A percentile compares a stretch with the other conserved stretches of the same genome.
Conservation (phyloP, 2,113 vertebrate species). For the Bolborhynchus lineola region DNA sequence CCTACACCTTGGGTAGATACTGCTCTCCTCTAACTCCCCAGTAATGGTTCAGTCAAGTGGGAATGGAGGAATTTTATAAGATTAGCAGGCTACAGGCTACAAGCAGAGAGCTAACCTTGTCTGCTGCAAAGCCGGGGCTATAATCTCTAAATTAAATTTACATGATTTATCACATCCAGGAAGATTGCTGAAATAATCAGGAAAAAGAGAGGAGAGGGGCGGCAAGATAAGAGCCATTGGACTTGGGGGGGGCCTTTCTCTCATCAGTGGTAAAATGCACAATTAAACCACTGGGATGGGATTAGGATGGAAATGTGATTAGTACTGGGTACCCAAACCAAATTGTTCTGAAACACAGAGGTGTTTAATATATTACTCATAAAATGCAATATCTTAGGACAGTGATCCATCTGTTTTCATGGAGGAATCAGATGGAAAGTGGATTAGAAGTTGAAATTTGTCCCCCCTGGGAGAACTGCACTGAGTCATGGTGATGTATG, state of each 20-base stretch:
- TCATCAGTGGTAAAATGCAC: neutral
- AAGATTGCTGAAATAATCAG: neutral
- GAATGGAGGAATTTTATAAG: slow-evolving; percentile 38
- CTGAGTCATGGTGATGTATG: slow-evolving; percentile 64
- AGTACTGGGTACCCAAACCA: neutral
- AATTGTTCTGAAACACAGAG: neutral
- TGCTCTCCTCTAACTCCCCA: neutral
- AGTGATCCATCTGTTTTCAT: slow-evolving; percentile 10
- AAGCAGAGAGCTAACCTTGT: slow-evolving; percentile 10
- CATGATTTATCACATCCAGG: slow-evolving; percentile 31
- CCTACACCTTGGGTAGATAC: neutral
- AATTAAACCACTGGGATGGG: neutral
- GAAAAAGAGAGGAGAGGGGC: neutral
- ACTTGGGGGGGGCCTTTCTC: neutral
- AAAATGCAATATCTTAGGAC: slow-evolving; percentile 20
- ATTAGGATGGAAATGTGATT: slow-evolving; percentile 27
- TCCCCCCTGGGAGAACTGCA: slow-evolving; percentile 12
- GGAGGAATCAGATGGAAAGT: slow-evolving; percentile 25
- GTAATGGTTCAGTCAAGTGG: slow-evolving; percentile 30
- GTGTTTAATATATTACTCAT: slow-evolving; percentile 14
- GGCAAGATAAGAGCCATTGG: neutral
- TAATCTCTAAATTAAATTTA: slow-evolving; percentile 69
- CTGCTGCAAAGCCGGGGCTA: slow-evolving; percentile 8
- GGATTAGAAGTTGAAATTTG: slow-evolving; percentile 48
- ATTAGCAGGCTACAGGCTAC: neutral